Percentiles rank a stretch among this genome's conserved stretches.
phyloP scores from a whole-genome alignment of 2,113 vertebrate genomes.

The Eudorcas thomsonii region DNA sequence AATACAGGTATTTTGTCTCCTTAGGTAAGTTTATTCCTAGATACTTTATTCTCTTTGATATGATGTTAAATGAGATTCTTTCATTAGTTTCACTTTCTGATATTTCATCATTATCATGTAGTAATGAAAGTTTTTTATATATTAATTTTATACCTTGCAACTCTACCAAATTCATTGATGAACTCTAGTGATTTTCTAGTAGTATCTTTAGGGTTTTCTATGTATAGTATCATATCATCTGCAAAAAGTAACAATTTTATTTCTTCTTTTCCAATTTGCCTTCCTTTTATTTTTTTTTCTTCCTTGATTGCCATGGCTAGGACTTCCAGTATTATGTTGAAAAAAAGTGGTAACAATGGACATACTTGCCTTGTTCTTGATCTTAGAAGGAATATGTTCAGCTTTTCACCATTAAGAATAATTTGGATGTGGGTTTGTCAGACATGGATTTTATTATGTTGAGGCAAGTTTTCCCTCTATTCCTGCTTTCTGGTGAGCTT shows the following conservation, averaged over 20 bases:
- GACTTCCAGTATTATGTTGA: neutral
- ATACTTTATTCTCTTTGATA: neutral
- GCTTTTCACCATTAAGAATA: neutral
- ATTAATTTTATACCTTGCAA: neutral
- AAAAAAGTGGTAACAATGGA: neutral
- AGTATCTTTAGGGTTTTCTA: neutral
- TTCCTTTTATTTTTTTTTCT: neutral
- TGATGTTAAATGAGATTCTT: neutral
- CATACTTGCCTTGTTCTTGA: neutral
- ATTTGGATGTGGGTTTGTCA: neutral
- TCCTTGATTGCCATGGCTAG: neutral
- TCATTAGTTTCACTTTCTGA: neutral
- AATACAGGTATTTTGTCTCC: neutral
- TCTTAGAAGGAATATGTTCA: neutral
- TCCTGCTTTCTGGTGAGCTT: neutral
- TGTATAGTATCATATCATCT: neutral
- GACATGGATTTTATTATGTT: neutral
- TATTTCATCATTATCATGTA: neutral
- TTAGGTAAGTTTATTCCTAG: neutral
- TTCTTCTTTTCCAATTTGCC: neutral
- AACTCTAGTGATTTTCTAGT: neutral
- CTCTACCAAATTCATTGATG: neutral
- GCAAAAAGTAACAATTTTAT: neutral
- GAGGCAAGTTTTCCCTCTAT: neutral
- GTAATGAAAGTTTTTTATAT: neutral